Conservation (phyloP, 2,888 invertebrate species). For the Scaptomyza tumidula region DNA sequence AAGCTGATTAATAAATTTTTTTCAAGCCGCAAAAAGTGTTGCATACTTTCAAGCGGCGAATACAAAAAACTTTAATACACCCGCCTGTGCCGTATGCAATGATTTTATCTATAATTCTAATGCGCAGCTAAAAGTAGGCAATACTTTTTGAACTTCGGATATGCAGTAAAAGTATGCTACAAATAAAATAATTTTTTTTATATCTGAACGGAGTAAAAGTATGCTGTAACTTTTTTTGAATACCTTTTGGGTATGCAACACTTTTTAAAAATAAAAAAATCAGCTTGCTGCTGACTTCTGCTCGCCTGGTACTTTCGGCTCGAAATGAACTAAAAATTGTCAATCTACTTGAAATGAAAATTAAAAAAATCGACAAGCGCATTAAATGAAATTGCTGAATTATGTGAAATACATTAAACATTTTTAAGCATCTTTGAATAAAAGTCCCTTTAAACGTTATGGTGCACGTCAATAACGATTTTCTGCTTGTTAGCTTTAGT, state of each 20-base stretch:
- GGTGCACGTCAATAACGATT: neutral
- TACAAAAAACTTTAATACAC: neutral
- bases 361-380: neutral
- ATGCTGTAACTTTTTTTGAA: neutral
- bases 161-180: too few species aligned
- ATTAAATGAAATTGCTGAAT: too few species aligned
- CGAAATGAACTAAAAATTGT: constrained; percentile 2
- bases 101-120: too few species aligned
- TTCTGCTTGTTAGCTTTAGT: neutral
- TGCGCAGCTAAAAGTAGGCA: neutral
- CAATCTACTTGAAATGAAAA: neutral
- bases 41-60: too few species aligned
- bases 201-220: neutral
- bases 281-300: neutral
- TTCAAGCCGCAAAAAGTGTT: too few species aligned
- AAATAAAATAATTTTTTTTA: too few species aligned
- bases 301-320: neutral
- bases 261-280: neutral
- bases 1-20: neutral
- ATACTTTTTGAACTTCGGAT: too few species aligned
- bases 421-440: too few species aligned
- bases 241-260: too few species aligned
- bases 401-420: too few species aligned
- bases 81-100: too few species aligned
- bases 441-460: too few species aligned